Percentiles rank a stretch among this genome's conserved stretches.
Evolutionary conservation across 2,888 invertebrate species (phyloP).

Genomic region (Cryptocephalus primarius): DNA sequence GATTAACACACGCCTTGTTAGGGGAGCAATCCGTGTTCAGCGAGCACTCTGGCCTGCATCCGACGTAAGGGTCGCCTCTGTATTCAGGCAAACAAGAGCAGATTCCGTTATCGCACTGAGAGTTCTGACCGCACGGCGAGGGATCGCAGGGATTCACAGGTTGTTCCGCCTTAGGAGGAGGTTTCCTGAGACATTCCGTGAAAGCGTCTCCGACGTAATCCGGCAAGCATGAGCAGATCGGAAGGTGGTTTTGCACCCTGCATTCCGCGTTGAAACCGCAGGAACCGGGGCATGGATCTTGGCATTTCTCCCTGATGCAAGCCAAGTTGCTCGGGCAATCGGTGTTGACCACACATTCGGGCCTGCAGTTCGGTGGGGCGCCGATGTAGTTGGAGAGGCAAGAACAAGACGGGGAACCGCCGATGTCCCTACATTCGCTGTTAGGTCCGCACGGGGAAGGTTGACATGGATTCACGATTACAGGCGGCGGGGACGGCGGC

Average conservation of each 20-base stretch:
- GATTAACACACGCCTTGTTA: conserved; percentile 64
- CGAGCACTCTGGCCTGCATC: conserved; percentile 71
- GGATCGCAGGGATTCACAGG: conserved; percentile 57
- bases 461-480: conserved; percentile 44
- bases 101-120: conserved; percentile 57
- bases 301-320: conserved; percentile 61
- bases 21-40: conserved; percentile 68
- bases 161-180: conserved; percentile 12
- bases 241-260: conserved; percentile 57
- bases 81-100: conserved; percentile 63
- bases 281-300: conserved; percentile 59
- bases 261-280: conserved; percentile 64
- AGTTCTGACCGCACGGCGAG: conserved; percentile 69
- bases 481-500: conserved; percentile 24
- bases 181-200: conserved; percentile 44
- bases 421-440: conserved; percentile 48
- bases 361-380: conserved; percentile 65
- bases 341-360: conserved; percentile 60
- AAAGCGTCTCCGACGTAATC: conserved; percentile 60
- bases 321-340: conserved; percentile 56
- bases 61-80: conserved; percentile 61
- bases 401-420: conserved; percentile 53
- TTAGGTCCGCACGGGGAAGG: conserved; percentile 54
- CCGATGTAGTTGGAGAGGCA: conserved; percentile 59
- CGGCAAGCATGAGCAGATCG: conserved; percentile 50